These are phyloP conservation scores for Ctenodactylus gundi DNA, from an alignment of 2,113 vertebrate species.

Conservation along the genomic window DNA sequence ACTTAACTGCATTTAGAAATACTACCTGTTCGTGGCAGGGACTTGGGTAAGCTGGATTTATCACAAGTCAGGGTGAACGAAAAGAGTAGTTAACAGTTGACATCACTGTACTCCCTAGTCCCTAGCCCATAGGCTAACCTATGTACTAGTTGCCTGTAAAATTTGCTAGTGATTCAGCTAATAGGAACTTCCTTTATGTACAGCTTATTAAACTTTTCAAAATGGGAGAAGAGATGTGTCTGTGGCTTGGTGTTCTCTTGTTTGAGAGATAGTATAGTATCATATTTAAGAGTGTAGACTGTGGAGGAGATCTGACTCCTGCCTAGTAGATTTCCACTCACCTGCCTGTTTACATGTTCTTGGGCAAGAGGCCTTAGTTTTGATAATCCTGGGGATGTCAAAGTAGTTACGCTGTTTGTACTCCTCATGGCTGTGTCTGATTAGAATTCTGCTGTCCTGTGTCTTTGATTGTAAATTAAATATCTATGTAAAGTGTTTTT, in stretches of 20 bases:
- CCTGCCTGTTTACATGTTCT: slow-evolving; percentile 13
- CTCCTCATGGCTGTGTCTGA: not conserved
- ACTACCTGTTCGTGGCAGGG: not conserved
- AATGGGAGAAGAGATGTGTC: not conserved
- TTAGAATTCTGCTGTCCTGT: not conserved
- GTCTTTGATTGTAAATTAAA: not conserved
- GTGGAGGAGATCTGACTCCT: slow-evolving; percentile 10
- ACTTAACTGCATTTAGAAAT: slow-evolving; percentile 12
- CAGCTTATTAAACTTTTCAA: slow-evolving; percentile 21
- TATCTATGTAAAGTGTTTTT: not conserved
- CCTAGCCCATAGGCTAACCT: not conserved
- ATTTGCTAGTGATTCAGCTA: not conserved
- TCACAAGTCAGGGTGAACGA: not conserved
- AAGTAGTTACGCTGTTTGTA: not conserved
- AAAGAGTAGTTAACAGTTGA: not conserved
- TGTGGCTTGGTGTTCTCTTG: not conserved
- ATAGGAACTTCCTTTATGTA: not conserved
- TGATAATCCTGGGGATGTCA: not conserved
- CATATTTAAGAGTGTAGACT: not conserved
- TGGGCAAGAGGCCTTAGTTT: slow-evolving; percentile 25
- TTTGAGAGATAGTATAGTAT: not conserved
- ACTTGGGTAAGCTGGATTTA: not conserved
- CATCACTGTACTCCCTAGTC: not conserved
- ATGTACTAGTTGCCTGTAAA: not conserved
- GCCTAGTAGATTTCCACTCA: slow-evolving; percentile 40